Evolutionary conservation across 2,888 invertebrate species (phyloP), one percentile per base, ranked within the genome.

Genomic region (Polyommatus iphigenia): DNA sequence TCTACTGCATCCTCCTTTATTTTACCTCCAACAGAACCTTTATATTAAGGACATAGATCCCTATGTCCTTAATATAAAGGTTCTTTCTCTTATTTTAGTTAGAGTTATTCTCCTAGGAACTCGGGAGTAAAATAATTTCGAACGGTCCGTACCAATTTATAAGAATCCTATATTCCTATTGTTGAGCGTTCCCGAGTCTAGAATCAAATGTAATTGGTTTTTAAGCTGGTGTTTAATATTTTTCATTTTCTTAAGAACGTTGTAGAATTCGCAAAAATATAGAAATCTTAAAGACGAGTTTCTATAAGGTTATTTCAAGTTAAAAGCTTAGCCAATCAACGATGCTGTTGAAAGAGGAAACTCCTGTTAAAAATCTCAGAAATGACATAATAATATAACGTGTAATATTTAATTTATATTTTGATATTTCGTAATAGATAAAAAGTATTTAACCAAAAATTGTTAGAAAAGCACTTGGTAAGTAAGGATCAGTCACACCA

Each of bases 91-190:
- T n/a, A n/a, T n/a, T n/a, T n/a, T n/a, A n/a, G n/a, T n/a, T n/a
- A n/a, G n/a, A n/a, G n/a, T n/a, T n/a, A 54, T 54, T 54, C 54
- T 54, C 54, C 54, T 18, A 18, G 4, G 18, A 54, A 54, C 18
- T 54, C 54, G 4, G 13, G 18, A 18, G 54, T 54, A 54, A 54
- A 18, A 18, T 54, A 54, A 1, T 18, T 54, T 3, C 18, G 54
- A 54, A 18, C 18, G 54, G 18, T 0, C 54, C 54, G 15, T 62
- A 59, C 59, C 13, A 62, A 62, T 24, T 62, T 62, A 62, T 62
- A 62, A 62, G 62, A 62, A 62, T 62, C 62, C 62, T 62, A 24
- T 62, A 62, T 24, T 24, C 13, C 62, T 62, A 62, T 62, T 62
- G 24, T 62, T 24, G 7, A 20, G 13, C 24, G 13, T 62, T 62